These are phyloP conservation scores for Melolontha melolontha DNA, from an alignment of 2,888 invertebrate species.

Conservation along the genomic window DNA sequence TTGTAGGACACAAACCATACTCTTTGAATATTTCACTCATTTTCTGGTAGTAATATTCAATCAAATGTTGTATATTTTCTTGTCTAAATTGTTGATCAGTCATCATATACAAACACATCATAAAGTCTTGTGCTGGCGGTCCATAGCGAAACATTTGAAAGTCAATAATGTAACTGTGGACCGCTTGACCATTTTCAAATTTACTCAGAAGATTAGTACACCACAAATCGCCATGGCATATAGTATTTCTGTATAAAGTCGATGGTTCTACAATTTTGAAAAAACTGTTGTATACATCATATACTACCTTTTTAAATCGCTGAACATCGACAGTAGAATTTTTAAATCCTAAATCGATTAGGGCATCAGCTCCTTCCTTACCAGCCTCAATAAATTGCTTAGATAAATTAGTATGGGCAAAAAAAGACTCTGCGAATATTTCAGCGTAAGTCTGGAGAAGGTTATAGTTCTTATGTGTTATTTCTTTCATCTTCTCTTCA, in stretches of 20 bases:
- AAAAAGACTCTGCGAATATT: slow-evolving; percentile 51
- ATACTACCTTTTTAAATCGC: neutral
- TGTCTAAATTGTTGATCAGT: slow-evolving; percentile 33
- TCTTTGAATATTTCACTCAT: no score
- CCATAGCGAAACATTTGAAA: slow-evolving; percentile 42
- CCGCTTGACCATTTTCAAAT: slow-evolving; percentile 7
- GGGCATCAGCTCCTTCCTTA: slow-evolving; percentile 4
- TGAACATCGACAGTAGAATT: neutral
- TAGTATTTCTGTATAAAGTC: slow-evolving; percentile 66
- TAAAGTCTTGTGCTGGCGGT: slow-evolving; percentile 42
- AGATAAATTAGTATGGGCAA: neutral
- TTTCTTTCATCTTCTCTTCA: slow-evolving; percentile 54
- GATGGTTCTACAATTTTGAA: slow-evolving; percentile 59
- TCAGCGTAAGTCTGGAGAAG: slow-evolving; percentile 47
- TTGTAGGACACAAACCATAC: no score
- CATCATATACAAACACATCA: slow-evolving; percentile 36
- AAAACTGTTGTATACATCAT: neutral
- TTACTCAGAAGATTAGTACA: slow-evolving; percentile 67
- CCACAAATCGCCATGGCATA: slow-evolving; percentile 75
- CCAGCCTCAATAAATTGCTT: neutral
- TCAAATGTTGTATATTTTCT: slow-evolving; percentile 11
- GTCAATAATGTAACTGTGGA: slow-evolving; percentile 41
- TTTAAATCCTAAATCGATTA: slow-evolving; percentile 8
- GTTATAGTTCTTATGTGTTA: slow-evolving; percentile 36
- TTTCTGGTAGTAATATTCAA: neutral